Evolutionary conservation across 2,797 vertebrate species (phyloP), one percentile per base, ranked within the genome.

Genomic region (Selene dorsalis): DNA sequence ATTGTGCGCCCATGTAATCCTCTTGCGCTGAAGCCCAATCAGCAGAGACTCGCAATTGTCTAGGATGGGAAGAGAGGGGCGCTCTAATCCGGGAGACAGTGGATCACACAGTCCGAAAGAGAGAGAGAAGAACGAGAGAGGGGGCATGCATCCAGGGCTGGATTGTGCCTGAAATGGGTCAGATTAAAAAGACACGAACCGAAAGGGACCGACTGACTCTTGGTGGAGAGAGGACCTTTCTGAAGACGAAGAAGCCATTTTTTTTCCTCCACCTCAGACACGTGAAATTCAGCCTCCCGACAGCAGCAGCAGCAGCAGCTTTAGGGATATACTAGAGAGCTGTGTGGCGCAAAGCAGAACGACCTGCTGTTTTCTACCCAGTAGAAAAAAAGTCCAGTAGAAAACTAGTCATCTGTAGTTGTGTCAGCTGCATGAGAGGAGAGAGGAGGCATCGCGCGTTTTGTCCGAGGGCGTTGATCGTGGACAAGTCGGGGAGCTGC

Each of bases 1-100:
- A 99, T 95, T 94, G 95, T 95, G 96, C 96, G 96, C 96, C 96
- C 95, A 96, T 97, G 96, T 98, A 98, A 98, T 97, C 97, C 96
- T 96, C 94, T 95, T 95, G 96, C 96, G 95, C 95, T 93, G 94
- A 92, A 96, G 95, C 94, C 96, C 95, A 95, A 96, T 97, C 96
- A 96, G 95, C 94, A 93, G 96, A 96, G 96, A 95, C 95, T 95
- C 92, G 91, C 92, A 93, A 93, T 94, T 94, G 94, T 95, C 94
- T 93, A 91, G 94, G 94, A 95, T 94, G 93, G 93, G 92, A 94
- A 94, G 93, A 95, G 94, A 95, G 94, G 94, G 93, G 93, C 90
- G 91, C 94, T 95, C 94, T 95, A 95, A 95, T 96, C 95, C 93
- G 89, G 92, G 94, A 95, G 94, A 95, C 95, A 90, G 90, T 95